Evolutionary conservation across 2,888 invertebrate genomes (phyloP).

Genomic region (Baccha elongata): DNA sequence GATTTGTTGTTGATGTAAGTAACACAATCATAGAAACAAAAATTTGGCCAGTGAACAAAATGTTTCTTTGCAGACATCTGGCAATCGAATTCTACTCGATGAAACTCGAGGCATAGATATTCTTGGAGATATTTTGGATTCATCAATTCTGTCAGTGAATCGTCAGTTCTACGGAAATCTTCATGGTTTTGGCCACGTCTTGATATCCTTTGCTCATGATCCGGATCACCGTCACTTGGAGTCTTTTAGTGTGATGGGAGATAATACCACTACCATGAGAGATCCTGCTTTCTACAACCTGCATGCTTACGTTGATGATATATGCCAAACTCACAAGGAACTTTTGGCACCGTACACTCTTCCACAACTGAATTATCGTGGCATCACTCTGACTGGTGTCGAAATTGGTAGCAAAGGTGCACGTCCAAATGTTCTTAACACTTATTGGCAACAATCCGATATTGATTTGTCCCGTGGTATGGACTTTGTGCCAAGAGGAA

Average conservation of each 20-base stretch:
- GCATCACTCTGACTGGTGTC: conserved; percentile 85
- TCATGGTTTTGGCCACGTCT: conserved; percentile 92
- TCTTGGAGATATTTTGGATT: conserved; percentile 91
- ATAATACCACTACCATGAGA: conserved; percentile 92
- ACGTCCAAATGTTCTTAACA: conserved; percentile 84
- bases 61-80: conserved; percentile 83
- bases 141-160: conserved; percentile 88
- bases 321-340: conserved; percentile 89
- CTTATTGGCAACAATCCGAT: conserved; percentile 91
- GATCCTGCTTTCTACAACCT: conserved; percentile 94
- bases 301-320: conserved; percentile 90
- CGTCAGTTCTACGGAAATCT: conserved; percentile 89
- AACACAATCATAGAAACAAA: neutral
- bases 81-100: conserved; percentile 84
- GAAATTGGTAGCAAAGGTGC: conserved; percentile 84
- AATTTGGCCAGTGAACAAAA: too few relatives aligned
- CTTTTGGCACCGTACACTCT: conserved; percentile 86
- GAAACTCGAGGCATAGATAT: conserved; percentile 89
- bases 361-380: conserved; percentile 80
- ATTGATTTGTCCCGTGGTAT: conserved; percentile 91
- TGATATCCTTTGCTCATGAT: conserved; percentile 90
- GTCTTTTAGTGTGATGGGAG: conserved; percentile 91
- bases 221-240: conserved; percentile 89
- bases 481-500: conserved; percentile 91
- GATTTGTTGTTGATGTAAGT: conserved; percentile 84